Base-by-base conservation (phyloP, 2,888 invertebrate species). In the Strigamia transsilvanica region DNA sequence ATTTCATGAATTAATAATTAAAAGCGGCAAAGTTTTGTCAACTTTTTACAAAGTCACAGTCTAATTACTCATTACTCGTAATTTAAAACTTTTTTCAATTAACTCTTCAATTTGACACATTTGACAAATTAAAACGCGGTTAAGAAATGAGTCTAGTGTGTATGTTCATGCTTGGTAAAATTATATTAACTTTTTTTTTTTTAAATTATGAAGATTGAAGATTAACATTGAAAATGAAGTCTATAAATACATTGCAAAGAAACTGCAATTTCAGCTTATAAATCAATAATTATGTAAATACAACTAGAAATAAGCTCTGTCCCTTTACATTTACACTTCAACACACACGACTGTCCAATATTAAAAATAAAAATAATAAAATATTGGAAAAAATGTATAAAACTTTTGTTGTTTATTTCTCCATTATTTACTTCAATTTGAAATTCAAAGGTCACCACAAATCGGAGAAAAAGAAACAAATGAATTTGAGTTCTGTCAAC, bases 1-100 rank as follows among this genome's bases (percentile, higher is more conserved):
- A 56, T 56, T 56, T 56, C 56, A 18, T 56, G 21, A 56, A 56
- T 56, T 18, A 56, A 21, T 56, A 56, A 73, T 73, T 73, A 73
- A 73, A 56, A 73, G 3, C 27, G 23, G 23, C 15, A 73, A 27
- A 56, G 21, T 56, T 56, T 32, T 27, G 73, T 32, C 32, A 27
- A 32, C 73, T 32, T 73, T 32, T 23, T 73, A 23, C 13, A 12
- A 73, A 73, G 73, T 73, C 73, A 73, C 27, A 73, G 27, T 73
- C 15, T 73, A 73, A 38, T 9, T 38, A 27, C 27, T 27, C 27
- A 32, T 73, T 73, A 73, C 15, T 73, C 13, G 13, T 73, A 73
- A 73, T 73, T 32, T 73, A 32, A 73, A 66, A 73, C 13, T 73
- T 73, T 73, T 73, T 73, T 32, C 27, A 73, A 32, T 73, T 32